Conservation (phyloP, 2,797 vertebrate species). For the Lithobates sylvaticus region DNA sequence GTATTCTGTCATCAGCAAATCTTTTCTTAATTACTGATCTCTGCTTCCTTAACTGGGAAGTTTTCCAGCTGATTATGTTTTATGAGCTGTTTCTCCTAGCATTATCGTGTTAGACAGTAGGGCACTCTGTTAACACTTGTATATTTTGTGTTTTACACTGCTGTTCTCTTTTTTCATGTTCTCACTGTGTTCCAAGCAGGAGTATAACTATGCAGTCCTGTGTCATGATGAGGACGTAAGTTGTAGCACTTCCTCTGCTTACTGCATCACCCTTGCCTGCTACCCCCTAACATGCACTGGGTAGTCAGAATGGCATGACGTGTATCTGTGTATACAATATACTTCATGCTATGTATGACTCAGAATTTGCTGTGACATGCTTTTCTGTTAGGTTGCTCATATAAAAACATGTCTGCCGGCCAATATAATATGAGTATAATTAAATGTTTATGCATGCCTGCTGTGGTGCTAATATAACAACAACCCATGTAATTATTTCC, state of each 20-base stretch:
- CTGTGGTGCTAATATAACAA: too few species aligned
- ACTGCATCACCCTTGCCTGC: conserved; percentile 44
- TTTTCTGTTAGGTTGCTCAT: too few species aligned
- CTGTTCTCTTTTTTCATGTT: conserved; percentile 68
- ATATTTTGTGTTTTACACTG: conserved; percentile 56
- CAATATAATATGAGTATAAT: neutral
- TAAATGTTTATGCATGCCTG: neutral
- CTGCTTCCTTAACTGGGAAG: neutral
- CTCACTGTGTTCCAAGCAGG: conserved; percentile 84
- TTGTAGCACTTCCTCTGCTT: conserved; percentile 77
- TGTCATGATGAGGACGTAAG: conserved; percentile 97
- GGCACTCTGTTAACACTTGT: conserved; percentile 63
- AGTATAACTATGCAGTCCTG: conserved; percentile 92
- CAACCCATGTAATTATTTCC: too few species aligned
- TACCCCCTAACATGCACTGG: conserved; percentile 23
- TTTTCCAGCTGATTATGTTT: too few species aligned
- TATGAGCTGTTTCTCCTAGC: too few species aligned
- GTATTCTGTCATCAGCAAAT: too few species aligned
- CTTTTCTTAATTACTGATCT: too few species aligned
- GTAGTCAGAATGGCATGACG: conserved; percentile 20
- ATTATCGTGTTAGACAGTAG: neutral
- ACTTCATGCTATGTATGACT: too few species aligned
- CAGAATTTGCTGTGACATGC: too few species aligned
- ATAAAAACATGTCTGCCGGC: neutral
- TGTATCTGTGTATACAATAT: conserved; percentile 19